These are phyloP conservation scores for Cecidostiba fungosa DNA, from an alignment of 2,888 invertebrate genomes.

Conservation along the genomic window DNA sequence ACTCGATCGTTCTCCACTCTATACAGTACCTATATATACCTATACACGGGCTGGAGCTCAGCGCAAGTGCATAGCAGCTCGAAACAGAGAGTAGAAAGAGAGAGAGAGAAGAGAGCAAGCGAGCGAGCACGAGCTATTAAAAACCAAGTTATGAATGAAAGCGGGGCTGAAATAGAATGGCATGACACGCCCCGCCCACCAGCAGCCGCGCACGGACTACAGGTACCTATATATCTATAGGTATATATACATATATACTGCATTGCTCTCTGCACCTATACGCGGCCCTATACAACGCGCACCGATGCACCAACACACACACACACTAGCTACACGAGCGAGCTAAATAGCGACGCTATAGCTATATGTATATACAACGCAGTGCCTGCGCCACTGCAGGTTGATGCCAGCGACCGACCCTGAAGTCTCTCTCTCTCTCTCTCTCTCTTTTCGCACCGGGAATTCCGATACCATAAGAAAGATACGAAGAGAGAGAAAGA, in stretches of 20 bases:
- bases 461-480: conserved; percentile 28
- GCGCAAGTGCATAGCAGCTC: conserved; percentile 7
- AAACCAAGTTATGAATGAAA: conserved; percentile 80
- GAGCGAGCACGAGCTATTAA: conserved; percentile 71
- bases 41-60: not conserved
- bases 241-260: not conserved
- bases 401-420: conserved; percentile 66
- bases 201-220: conserved; percentile 50
- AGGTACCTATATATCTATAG: conserved; percentile 52
- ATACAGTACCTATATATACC: not conserved
- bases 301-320: conserved; percentile 2
- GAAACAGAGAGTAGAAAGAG: conserved; percentile 17
- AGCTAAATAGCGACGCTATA: conserved; percentile 2
- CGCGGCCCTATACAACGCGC: not conserved
- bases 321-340: not conserved
- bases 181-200: conserved; percentile 78
- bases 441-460: conserved; percentile 32
- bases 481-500: not conserved
- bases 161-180: conserved; percentile 79
- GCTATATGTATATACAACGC: not conserved
- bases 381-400: conserved; percentile 31
- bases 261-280: conserved; percentile 53
- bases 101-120: conserved; percentile 5
- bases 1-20: not conserved
- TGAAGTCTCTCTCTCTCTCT: conserved; percentile 18